Evolutionary conservation across 2,113 vertebrate species (phyloP).

Genomic region (Pagrus major): DNA sequence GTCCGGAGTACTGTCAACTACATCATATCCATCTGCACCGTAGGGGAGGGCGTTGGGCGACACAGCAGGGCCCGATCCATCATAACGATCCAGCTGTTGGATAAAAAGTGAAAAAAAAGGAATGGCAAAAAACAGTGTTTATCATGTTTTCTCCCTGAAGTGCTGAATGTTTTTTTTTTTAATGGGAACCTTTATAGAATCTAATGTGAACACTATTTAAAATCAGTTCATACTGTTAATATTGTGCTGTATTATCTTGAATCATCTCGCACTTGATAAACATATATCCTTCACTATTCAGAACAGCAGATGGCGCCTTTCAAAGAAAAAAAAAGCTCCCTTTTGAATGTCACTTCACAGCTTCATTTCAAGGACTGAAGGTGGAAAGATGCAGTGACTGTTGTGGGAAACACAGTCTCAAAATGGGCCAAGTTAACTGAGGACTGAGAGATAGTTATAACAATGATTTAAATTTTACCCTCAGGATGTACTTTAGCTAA

Average conservation of each 20-base stretch:
- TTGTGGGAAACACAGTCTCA: background rate
- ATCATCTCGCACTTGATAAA: background rate
- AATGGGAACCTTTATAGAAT: background rate
- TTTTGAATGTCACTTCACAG: background rate
- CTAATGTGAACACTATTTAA: background rate
- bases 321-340: background rate
- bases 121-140: background rate
- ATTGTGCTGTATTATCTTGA: background rate
- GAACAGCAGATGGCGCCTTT: conserved; percentile 39
- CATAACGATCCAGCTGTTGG: conserved; percentile 85
- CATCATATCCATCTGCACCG: conserved; percentile 90
- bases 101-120: background rate
- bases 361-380: background rate
- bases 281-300: conserved; percentile 3
- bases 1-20: conserved; percentile 92
- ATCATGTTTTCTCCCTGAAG: background rate
- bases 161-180: background rate
- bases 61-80: conserved; percentile 88
- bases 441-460: background rate
- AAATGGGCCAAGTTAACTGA: background rate
- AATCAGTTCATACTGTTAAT: no score
- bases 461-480: conserved; percentile 1
- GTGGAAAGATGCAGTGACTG: background rate
- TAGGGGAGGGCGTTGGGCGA: conserved; percentile 92
- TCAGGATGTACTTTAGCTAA: background rate